Evolutionary conservation across 2,888 invertebrate genomes (phyloP).

Genomic region (Eudasyphora cyanicolor): DNA sequence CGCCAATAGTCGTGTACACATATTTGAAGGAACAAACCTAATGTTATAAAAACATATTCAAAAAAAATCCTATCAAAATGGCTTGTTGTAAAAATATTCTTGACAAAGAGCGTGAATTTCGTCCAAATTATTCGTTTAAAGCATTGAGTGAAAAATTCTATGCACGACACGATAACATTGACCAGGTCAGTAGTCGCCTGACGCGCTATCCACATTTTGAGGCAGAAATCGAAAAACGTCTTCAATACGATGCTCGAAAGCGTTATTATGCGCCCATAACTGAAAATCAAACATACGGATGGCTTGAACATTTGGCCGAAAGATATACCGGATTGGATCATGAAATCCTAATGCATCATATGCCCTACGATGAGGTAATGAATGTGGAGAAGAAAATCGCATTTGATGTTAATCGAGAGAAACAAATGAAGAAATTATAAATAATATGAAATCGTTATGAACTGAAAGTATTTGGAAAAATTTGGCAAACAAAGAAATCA

Average conservation of each 20-base stretch:
- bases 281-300: slow-evolving; percentile 67
- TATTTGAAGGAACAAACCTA: too few relatives aligned
- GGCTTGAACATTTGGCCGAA: slow-evolving; percentile 58
- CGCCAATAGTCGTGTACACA: too few relatives aligned
- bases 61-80: slow-evolving; percentile 38
- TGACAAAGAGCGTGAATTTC: slow-evolving; percentile 42
- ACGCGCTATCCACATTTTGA: slow-evolving; percentile 47
- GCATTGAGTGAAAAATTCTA: slow-evolving; percentile 64
- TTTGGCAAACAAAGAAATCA: too few relatives aligned
- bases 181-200: background rate
- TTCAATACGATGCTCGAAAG: slow-evolving; percentile 46
- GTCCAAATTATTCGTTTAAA: slow-evolving; percentile 58
- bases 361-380: slow-evolving; percentile 58
- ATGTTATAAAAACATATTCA: too few relatives aligned
- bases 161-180: slow-evolving; percentile 60
- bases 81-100: slow-evolving; percentile 44
- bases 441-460: too few relatives aligned
- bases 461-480: too few relatives aligned
- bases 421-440: slow-evolving; percentile 11
- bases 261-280: slow-evolving; percentile 60
- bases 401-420: slow-evolving; percentile 45
- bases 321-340: slow-evolving; percentile 53
- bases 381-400: slow-evolving; percentile 53
- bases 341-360: slow-evolving; percentile 53
- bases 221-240: slow-evolving; percentile 58